Evolutionary conservation across 2,888 invertebrate species (phyloP).

Genomic region (Hyppa rectilinea): DNA sequence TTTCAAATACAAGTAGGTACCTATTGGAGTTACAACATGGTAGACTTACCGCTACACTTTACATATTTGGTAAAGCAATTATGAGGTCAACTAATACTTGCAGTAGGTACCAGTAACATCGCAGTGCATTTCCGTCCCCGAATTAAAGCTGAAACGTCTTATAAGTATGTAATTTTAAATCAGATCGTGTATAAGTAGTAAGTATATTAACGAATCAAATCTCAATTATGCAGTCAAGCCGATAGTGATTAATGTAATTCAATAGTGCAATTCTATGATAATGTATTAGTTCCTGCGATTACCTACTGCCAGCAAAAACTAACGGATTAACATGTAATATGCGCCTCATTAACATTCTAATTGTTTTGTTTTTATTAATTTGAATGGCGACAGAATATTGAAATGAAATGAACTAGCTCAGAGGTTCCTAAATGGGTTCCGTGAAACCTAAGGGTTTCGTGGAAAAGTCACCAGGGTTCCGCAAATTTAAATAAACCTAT

Average conservation of each 20-base stretch:
- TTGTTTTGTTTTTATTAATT: conserved; percentile 27
- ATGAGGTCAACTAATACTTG: too few species aligned
- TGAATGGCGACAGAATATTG: conserved; percentile 14
- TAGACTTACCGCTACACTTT: too few species aligned
- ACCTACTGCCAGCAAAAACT: conserved; percentile 3
- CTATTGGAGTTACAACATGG: too few species aligned
- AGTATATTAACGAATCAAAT: conserved; percentile 16
- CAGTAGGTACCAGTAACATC: too few species aligned
- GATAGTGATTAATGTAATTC: conserved; percentile 35
- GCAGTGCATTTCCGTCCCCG: not conserved
- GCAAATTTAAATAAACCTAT: too few species aligned
- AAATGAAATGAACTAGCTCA: not conserved
- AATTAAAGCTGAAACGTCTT: not conserved
- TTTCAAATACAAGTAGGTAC: too few species aligned
- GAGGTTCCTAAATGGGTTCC: too few species aligned
- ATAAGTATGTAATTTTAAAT: not conserved
- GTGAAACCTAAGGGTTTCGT: too few species aligned
- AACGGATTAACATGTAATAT: conserved; percentile 20
- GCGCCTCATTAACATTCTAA: conserved; percentile 26
- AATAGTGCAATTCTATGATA: conserved; percentile 43
- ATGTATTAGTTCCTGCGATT: conserved; percentile 53
- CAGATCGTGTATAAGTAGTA: not conserved
- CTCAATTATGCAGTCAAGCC: conserved; percentile 27
- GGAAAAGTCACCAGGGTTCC: too few species aligned
- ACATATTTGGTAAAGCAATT: too few species aligned